Conservation (phyloP, 2,113 vertebrate species). For the Corydoras sp. region DNA sequence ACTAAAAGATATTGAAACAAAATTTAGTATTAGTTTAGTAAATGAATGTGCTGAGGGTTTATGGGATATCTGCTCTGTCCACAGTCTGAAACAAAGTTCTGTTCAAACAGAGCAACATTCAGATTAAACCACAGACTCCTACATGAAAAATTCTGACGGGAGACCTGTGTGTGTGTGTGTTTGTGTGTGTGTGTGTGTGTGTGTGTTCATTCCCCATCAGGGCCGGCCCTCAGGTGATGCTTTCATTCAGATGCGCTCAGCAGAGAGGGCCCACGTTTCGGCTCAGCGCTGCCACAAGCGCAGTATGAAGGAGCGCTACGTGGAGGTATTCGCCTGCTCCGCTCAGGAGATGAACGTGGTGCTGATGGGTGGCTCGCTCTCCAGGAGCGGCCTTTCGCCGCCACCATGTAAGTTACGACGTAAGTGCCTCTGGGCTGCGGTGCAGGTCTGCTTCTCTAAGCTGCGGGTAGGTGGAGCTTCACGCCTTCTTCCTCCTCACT, state of each 20-base stretch:
- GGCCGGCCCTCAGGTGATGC: slow-evolving; percentile 91
- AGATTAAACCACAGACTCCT: too few relatives aligned
- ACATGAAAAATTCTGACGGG: too few relatives aligned
- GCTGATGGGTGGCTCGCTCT: slow-evolving; percentile 94
- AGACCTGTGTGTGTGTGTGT: slow-evolving; percentile 4
- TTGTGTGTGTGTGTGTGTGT: slow-evolving; percentile 5
- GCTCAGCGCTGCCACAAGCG: slow-evolving; percentile 91
- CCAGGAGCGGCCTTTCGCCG: slow-evolving; percentile 94
- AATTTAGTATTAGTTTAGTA: too few relatives aligned
- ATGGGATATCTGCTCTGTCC: too few relatives aligned
- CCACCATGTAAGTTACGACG: slow-evolving; percentile 99
- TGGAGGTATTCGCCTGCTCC: slow-evolving; percentile 96
- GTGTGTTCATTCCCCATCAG: slow-evolving; percentile 51
- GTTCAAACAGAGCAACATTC: too few relatives aligned
- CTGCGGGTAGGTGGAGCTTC: slow-evolving; percentile 46
- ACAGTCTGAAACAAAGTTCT: too few relatives aligned
- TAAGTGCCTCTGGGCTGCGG: slow-evolving; percentile 90
- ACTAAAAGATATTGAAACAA: too few relatives aligned
- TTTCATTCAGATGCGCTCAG: slow-evolving; percentile 93
- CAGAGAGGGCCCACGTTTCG: slow-evolving; percentile 79
- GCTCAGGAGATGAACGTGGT: slow-evolving; percentile 96
- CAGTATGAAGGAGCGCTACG: slow-evolving; percentile 87
- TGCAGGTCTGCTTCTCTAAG: slow-evolving; percentile 71
- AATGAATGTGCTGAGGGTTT: too few relatives aligned
- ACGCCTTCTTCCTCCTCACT: slow-evolving; percentile 32